phyloP scores from a whole-genome alignment of 1,140 invertebrate genomes.

The Zaprionus taronus region DNA sequence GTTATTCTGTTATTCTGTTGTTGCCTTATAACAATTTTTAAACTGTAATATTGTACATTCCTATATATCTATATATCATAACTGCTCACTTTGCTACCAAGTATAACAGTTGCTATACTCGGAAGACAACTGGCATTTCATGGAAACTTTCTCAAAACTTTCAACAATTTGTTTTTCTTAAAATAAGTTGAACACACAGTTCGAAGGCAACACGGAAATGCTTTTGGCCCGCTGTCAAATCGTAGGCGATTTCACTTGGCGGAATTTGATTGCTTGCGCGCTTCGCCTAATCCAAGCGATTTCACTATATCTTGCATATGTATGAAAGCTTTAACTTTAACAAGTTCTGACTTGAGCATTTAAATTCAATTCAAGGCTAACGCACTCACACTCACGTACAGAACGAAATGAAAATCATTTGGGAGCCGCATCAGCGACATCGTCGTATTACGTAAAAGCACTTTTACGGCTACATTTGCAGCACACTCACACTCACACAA shows the following conservation, averaged over 20 bases:
- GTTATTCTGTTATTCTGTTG: too few species aligned
- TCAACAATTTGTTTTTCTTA: background rate
- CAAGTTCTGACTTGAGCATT: conserved; percentile 44
- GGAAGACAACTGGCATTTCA: background rate
- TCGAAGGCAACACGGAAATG: background rate
- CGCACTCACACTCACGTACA: conserved; percentile 49
- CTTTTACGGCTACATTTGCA: conserved; percentile 75
- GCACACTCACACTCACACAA: conserved; percentile 13
- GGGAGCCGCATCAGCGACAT: conserved; percentile 63
- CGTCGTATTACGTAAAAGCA: conserved; percentile 78
- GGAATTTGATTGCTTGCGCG: conserved; percentile 15
- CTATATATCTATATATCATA: too few species aligned
- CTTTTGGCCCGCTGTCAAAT: background rate
- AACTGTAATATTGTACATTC: too few species aligned
- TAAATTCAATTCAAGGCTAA: conserved; percentile 71
- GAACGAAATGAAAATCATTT: conserved; percentile 67
- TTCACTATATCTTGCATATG: conserved; percentile 31
- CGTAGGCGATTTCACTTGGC: conserved; percentile 15
- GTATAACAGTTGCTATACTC: conserved; percentile 12
- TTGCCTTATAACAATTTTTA: too few species aligned
- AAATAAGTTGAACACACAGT: background rate
- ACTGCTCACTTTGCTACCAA: too few species aligned
- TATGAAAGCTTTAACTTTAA: conserved; percentile 43
- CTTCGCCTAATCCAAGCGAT: conserved; percentile 45
- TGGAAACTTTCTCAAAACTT: background rate